Conservation (phyloP, 1,140 invertebrate genomes). For the Globodera rostochiensis region DNA sequence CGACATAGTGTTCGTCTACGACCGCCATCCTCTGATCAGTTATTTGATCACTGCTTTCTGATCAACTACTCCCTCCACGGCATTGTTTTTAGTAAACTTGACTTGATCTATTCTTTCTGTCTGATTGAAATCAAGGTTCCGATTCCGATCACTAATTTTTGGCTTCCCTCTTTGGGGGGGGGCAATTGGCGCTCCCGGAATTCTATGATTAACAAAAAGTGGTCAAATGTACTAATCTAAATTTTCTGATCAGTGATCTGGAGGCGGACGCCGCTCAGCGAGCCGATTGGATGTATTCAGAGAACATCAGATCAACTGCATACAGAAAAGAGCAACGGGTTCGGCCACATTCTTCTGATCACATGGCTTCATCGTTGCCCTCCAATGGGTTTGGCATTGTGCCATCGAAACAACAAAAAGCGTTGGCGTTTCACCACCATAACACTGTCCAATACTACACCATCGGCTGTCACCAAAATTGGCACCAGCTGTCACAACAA, state of each 20-base stretch:
- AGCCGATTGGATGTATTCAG: constrained; percentile 23
- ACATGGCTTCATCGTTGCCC: background rate
- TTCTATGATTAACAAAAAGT: background rate
- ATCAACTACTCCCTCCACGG: too few species aligned
- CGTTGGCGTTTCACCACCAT: background rate
- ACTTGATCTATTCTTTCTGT: too few species aligned
- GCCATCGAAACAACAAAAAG: background rate
- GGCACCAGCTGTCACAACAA: background rate
- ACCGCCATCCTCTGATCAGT: too few species aligned
- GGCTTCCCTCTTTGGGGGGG: too few species aligned
- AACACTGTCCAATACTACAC: background rate
- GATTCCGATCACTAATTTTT: too few species aligned
- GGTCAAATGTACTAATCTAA: constrained; percentile 17
- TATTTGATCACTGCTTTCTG: too few species aligned
- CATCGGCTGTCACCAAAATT: too few species aligned
- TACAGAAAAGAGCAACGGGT: background rate
- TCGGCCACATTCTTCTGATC: background rate
- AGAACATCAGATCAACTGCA: background rate
- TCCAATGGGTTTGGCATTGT: too few species aligned
- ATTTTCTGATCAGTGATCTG: constrained; percentile 16
- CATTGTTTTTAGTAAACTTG: too few species aligned
- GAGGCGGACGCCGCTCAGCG: constrained; percentile 12
- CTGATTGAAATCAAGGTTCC: too few species aligned
- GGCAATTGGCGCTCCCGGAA: too few species aligned
- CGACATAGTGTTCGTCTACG: too few species aligned